Percentiles rank a stretch among this genome's conserved stretches.
Conservation (phyloP, 2,888 invertebrate species). For the Lagria hirta region DNA sequence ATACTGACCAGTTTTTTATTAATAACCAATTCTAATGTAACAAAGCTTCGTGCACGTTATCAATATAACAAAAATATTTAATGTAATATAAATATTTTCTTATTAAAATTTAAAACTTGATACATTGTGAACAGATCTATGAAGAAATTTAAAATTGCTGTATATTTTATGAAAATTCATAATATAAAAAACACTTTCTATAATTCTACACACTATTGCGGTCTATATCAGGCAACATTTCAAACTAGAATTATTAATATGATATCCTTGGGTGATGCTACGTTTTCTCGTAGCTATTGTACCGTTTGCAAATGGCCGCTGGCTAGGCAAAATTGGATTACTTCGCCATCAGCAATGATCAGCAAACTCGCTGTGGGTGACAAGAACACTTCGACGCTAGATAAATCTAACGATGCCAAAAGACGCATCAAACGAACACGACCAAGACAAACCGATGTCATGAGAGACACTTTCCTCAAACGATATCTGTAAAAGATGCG, state of each 20-base stretch:
- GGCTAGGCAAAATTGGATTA: slow-evolving; percentile 44
- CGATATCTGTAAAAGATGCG: slow-evolving; percentile 33
- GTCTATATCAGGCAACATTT: slow-evolving; percentile 19
- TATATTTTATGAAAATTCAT: no score
- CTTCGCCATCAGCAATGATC: slow-evolving; percentile 36
- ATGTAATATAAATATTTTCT: no score
- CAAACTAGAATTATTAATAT: slow-evolving; percentile 28
- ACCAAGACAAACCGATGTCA: slow-evolving; percentile 35
- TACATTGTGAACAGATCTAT: no score
- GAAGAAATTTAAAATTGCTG: no score
- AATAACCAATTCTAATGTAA: no score
- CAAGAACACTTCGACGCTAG: slow-evolving; percentile 21
- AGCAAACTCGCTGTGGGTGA: slow-evolving; percentile 30
- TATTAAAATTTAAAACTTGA: no score
- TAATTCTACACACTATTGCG: slow-evolving; percentile 23
- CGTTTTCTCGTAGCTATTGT: slow-evolving; percentile 31
- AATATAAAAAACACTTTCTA: slow-evolving; percentile 20
- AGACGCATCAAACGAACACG: slow-evolving; percentile 32
- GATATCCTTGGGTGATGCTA: slow-evolving; percentile 30
- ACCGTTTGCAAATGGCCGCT: slow-evolving; percentile 42
- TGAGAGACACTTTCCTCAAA: slow-evolving; percentile 30
- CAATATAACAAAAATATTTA: no score
- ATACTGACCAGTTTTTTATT: no score
- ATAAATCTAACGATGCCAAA: slow-evolving; percentile 33
- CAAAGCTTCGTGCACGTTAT: no score